Percentiles rank a stretch among this genome's conserved stretches.
phyloP scores from a whole-genome alignment of 2,888 invertebrate genomes.

The Serrognathus titanus region DNA sequence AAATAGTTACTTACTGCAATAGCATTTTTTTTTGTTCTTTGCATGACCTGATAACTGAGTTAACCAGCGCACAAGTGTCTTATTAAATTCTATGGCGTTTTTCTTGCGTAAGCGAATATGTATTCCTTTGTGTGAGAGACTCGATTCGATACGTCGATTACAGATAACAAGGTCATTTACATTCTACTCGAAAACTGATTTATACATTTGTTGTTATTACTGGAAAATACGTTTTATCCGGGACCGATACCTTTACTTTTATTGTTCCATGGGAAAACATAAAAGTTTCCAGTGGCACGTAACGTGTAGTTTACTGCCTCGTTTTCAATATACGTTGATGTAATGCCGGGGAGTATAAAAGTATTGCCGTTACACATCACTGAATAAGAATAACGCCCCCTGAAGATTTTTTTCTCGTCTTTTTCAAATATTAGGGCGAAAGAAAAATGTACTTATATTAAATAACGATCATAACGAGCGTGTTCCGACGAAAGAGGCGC shows the following conservation, averaged over 20 bases:
- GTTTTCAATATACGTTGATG: too few species aligned
- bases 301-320: too few species aligned
- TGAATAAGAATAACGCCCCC: too few species aligned
- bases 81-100: conserved; percentile 18
- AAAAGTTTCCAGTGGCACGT: too few species aligned
- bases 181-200: conserved; percentile 41
- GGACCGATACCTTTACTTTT: background rate
- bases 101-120: conserved; percentile 37
- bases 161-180: conserved; percentile 43
- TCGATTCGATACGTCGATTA: conserved; percentile 38
- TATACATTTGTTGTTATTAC: conserved; percentile 19
- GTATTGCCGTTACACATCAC: too few species aligned
- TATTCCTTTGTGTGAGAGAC: conserved; percentile 39
- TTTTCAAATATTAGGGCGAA: too few species aligned
- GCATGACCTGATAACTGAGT: conserved; percentile 11
- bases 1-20: background rate
- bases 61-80: conserved; percentile 17
- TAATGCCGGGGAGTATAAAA: too few species aligned
- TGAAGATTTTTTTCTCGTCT: too few species aligned
- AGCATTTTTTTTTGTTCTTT: background rate
- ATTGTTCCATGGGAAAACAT: background rate
- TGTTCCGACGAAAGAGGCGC: too few species aligned
- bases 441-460: too few species aligned
- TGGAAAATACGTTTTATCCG: conserved; percentile 8
- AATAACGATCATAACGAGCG: too few species aligned